phyloP scores from a whole-genome alignment of 2,888 invertebrate genomes.

The Miltochrista miniata region DNA sequence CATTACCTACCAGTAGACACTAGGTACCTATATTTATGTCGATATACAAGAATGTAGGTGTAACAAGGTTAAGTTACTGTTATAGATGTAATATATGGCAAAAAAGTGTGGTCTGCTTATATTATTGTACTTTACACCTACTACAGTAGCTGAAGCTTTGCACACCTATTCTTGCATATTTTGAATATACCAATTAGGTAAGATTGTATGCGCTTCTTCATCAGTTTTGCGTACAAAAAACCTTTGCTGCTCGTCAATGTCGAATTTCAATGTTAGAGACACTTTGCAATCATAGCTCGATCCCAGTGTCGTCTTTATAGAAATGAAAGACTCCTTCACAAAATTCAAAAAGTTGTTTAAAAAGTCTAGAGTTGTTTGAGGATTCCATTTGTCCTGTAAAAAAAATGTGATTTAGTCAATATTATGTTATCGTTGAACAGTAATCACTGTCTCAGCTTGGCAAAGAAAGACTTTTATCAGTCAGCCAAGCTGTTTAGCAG shows the following conservation, averaged over 20 bases:
- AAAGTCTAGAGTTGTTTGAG: slow-evolving; percentile 34
- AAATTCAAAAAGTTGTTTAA: slow-evolving; percentile 38
- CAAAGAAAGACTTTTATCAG: no score
- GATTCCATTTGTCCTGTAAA: slow-evolving; percentile 49
- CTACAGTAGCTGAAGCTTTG: neutral
- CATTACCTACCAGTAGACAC: no score
- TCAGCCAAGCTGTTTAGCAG: no score
- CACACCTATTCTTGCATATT: neutral
- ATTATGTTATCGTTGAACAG: no score
- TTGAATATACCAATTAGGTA: slow-evolving; percentile 45
- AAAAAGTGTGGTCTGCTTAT: neutral
- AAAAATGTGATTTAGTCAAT: neutral
- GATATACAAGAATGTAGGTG: no score
- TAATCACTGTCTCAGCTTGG: no score
- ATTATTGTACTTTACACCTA: neutral
- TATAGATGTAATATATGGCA: no score
- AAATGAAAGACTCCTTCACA: slow-evolving; percentile 30
- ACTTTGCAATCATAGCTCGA: slow-evolving; percentile 8
- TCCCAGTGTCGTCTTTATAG: slow-evolving; percentile 7
- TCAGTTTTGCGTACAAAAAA: slow-evolving; percentile 24
- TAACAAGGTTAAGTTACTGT: no score
- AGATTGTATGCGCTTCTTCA: slow-evolving; percentile 24
- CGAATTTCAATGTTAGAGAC: slow-evolving; percentile 36
- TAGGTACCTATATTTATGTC: no score
- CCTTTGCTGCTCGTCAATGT: slow-evolving; percentile 27